Evolutionary conservation across 2,888 invertebrate species (phyloP).

Genomic region (Philaethria dido): DNA sequence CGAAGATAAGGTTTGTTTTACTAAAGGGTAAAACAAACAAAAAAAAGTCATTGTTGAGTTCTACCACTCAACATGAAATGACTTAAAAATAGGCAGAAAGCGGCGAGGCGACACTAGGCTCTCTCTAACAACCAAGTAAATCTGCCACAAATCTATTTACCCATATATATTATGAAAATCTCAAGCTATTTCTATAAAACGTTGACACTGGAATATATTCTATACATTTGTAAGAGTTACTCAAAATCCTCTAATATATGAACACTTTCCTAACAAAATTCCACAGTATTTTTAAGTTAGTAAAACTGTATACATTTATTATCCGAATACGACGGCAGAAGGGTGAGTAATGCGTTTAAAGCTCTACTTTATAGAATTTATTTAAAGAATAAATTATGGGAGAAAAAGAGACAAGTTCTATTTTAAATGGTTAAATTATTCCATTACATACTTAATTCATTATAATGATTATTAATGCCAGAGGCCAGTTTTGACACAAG

Average conservation of each 20-base stretch:
- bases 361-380: background rate
- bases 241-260: slow-evolving; percentile 18
- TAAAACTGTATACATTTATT: slow-evolving; percentile 11
- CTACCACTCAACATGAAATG: no score
- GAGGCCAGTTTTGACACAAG: no score
- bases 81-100: no score
- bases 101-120: no score
- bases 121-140: background rate
- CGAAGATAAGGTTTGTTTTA: no score
- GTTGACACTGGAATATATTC: slow-evolving; percentile 4
- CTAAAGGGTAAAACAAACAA: no score
- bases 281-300: background rate
- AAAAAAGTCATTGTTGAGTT: no score
- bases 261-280: slow-evolving; percentile 6
- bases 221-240: slow-evolving; percentile 14
- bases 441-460: no score
- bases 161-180: background rate
- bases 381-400: no score
- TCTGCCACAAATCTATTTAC: background rate
- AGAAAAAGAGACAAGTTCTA: no score
- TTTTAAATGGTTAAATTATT: no score
- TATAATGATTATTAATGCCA: no score
- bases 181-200: slow-evolving; percentile 4
- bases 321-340: background rate
- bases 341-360: background rate